Evolutionary conservation across 1,140 invertebrate species (phyloP), one percentile per base, ranked within the genome.

Genomic region (Latrodectus geometricus): DNA sequence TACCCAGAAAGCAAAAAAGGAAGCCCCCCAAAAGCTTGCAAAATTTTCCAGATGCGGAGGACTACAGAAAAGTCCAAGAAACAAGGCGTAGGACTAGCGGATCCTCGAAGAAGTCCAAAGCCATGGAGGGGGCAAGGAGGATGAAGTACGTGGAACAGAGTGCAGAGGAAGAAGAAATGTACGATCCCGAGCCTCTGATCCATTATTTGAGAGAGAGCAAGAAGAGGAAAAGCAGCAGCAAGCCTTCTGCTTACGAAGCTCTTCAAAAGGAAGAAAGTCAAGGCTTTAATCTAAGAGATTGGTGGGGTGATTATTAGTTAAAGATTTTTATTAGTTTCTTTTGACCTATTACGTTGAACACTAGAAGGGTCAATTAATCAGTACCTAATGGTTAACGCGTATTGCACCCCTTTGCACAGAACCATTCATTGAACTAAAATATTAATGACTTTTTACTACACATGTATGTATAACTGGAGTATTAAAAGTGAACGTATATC

Each of bases 241-340:
- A 23, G 21, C 35, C 52, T 8, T 48, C 52, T 66, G 75, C 76
- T 48, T 9, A 49, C 9, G 15, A 70, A 4, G 56, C 56, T 9
- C 35, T 0, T 15, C 61, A 77, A 8, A 66, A 86, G 52, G 75
- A 77, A n/a, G 68, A 61, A 1, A 65, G 68, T 14, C 52, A 86
- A 7, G 76, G 68, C 20, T 20, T 74, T 15, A 78, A 65, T 35
- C 48, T 86, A 20, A 78, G 68, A 20, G 65, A 78, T 0, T 86
- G 83, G 83, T 86, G 83, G 83, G 50, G 54, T 61, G 54, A 35
- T 4, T 86, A 86, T 72, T 86, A 61, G 35, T 35, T 35, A 35
- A 35, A 35, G 5, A 3, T 35, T 35, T 35, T 35, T 35, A 1
- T 35, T 35, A 3, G 5, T 35, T 35, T 35, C 35, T 3, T 5